A percentile compares a stretch with the other conserved stretches of the same genome.
These are phyloP conservation scores for Tachuris rubrigastra DNA, from an alignment of 2,113 vertebrate genomes.

Conservation along the genomic window DNA sequence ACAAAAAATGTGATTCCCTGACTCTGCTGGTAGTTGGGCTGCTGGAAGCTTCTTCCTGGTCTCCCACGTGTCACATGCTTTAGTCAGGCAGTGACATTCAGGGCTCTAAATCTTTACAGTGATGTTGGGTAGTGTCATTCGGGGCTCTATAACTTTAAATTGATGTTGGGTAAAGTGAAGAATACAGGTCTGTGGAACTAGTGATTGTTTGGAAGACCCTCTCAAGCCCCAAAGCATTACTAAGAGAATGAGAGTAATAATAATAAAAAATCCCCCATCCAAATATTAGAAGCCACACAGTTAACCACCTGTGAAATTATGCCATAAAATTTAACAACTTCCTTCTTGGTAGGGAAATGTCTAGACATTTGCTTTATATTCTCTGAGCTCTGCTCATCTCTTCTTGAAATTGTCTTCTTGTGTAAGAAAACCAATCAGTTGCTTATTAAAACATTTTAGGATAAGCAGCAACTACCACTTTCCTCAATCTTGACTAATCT, in stretches of 20 bases:
- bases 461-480: background rate
- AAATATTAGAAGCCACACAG: background rate
- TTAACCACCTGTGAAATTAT: constrained; percentile 27
- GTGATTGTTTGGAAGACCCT: background rate
- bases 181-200: background rate
- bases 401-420: background rate
- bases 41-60: background rate
- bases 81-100: background rate
- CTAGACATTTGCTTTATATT: background rate
- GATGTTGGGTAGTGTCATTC: background rate
- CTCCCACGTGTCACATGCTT: background rate
- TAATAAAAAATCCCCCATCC: background rate
- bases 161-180: background rate
- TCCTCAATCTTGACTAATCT: background rate
- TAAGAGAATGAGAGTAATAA: background rate
- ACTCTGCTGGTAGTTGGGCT: background rate
- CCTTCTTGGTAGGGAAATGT: background rate
- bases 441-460: background rate
- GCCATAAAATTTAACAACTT: background rate
- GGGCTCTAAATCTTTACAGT: background rate
- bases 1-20: background rate
- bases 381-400: background rate
- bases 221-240: background rate
- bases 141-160: background rate
- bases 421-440: background rate